Evolutionary conservation across 2,113 vertebrate species (phyloP).

Genomic region (human): GRCh38 chr6:82494501-82495000

Average conservation of each 20-base stretch:
- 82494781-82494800: background rate
- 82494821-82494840: slow-evolving; percentile 14
- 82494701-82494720: background rate
- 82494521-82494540: background rate
- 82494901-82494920: slow-evolving; percentile 51
- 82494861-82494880: background rate
- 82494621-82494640: background rate
- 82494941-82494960: slow-evolving; percentile 39
- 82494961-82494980: slow-evolving; percentile 1
- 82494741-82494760: background rate
- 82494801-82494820: slow-evolving; percentile 6
- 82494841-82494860: background rate
- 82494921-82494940: slow-evolving; percentile 6
- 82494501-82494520: background rate
- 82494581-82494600: background rate
- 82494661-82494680: background rate
- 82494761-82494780: background rate
- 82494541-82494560: rapidly evolving
- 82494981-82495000: background rate
- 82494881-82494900: slow-evolving; percentile 8
- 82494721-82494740: background rate
- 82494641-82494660: background rate
- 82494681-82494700: background rate
- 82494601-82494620: background rate
- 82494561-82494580: background rate